A percentile compares a stretch with the other conserved stretches of the same genome.
Conservation (phyloP, 2,797 vertebrate genomes). For the Tapirus indicus region DNA sequence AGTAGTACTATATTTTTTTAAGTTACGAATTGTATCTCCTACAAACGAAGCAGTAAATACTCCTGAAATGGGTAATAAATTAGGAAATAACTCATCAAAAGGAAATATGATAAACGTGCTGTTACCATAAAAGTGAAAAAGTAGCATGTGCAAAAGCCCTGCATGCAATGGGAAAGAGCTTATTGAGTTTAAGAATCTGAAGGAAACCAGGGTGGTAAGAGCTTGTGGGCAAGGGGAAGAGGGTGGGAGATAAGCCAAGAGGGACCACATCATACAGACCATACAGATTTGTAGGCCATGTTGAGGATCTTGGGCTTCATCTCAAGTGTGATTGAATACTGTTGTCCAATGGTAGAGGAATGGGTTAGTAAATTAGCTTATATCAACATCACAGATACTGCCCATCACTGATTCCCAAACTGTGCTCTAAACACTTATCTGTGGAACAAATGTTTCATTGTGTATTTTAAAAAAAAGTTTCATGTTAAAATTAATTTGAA, state of each 20-base stretch:
- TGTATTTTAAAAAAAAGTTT: background rate
- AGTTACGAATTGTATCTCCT: background rate
- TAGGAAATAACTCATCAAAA: background rate
- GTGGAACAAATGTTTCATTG: background rate
- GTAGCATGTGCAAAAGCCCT: background rate
- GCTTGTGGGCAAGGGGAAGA: background rate
- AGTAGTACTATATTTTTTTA: background rate
- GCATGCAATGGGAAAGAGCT: background rate
- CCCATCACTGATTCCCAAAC: background rate
- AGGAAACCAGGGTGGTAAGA: background rate
- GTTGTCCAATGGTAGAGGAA: background rate
- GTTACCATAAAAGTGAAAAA: background rate
- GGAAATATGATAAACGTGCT: background rate
- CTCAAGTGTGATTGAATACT: background rate
- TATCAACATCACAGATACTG: background rate
- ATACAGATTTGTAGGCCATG: background rate
- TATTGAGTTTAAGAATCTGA: background rate
- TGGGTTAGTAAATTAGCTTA: background rate
- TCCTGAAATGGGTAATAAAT: background rate
- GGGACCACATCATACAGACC: background rate
- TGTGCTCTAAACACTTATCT: background rate
- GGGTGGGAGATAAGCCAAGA: background rate
- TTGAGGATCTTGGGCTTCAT: background rate
- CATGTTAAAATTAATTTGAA: constrained; percentile 48
- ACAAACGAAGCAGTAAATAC: background rate